Evolutionary conservation across 2,797 vertebrate genomes (phyloP).

Genomic region (Liasis olivaceus): DNA sequence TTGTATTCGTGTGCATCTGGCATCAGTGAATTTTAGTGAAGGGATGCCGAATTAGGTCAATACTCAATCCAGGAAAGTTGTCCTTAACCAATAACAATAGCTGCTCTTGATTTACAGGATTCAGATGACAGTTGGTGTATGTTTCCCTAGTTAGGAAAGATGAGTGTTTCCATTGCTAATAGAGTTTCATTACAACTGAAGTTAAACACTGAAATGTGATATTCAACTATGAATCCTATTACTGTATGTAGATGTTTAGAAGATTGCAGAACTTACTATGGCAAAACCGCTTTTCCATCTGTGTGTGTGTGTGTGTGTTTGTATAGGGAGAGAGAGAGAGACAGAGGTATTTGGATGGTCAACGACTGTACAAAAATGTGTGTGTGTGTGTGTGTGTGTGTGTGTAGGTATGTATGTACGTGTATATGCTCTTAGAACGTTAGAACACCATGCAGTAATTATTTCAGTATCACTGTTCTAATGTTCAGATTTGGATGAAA

Average conservation of each 20-base stretch:
- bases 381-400: too few species aligned
- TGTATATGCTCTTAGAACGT: background rate
- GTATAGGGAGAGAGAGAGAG: background rate
- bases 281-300: constrained; percentile 17
- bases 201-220: background rate
- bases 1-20: background rate
- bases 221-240: background rate
- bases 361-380: background rate
- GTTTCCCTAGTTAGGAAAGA: background rate
- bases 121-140: background rate
- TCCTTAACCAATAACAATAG: constrained; percentile 2
- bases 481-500: background rate
- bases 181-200: background rate
- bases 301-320: background rate
- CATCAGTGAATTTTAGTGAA: background rate
- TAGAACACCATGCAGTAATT: background rate
- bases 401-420: background rate
- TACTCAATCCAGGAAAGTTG: background rate
- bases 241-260: background rate
- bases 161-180: background rate
- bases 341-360: background rate
- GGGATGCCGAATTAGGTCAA: background rate
- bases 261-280: background rate
- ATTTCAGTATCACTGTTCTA: background rate
- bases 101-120: background rate